Evolutionary conservation across 2,888 invertebrate genomes (phyloP), one percentile per base, ranked within the genome.

Genomic region (Cylloceria caligata): DNA sequence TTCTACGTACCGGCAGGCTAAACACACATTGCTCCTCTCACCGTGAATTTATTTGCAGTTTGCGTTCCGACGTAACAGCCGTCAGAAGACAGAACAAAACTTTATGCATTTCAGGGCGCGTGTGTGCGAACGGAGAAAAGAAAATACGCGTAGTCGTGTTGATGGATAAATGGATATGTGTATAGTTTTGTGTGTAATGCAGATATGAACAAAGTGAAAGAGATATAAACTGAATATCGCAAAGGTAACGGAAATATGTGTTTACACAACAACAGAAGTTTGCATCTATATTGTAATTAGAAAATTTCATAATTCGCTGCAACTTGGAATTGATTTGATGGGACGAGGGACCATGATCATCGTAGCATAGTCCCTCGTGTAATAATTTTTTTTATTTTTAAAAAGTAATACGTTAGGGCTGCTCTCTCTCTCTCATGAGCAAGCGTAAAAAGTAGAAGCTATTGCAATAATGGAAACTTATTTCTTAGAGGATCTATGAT

Each of bases 41-140:
- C 76, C 72, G 68, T 76, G 65, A 81, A 81, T 81, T 81, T 76
- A 81, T 81, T 81, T 52, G 76, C 67, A 49, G 67, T 1, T 67
- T 68, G 52, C 67, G 42, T 62, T 52, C 62, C 34, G 45, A 68
- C 68, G 71, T 13, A 42, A 65, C 36, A 74, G 16, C 34, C 49
- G 62, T 73, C 73, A 52, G 65, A 52, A 52, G 55, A 42, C 49
- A 39, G 55, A 67, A 42, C 49, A 65, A 80, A 69, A 71, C 42
- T 80, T 69, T 72, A 72, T 76, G 72, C 81, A 68, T 67, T 76
- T 68, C 65, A 55, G 39, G n/a, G 27, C 57, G 16, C 24, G 55
- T 34, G 39, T 68, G 75, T 64, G 60, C 45, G 49, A 67, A 76
- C 39, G 34, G n/a, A 36, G 21, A 24, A 67, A 73, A 52, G 69